Percentiles rank a stretch among this genome's conserved stretches.
phyloP scores from a whole-genome alignment of 2,888 invertebrate genomes.

The Mongoloraphidia duomilia region DNA sequence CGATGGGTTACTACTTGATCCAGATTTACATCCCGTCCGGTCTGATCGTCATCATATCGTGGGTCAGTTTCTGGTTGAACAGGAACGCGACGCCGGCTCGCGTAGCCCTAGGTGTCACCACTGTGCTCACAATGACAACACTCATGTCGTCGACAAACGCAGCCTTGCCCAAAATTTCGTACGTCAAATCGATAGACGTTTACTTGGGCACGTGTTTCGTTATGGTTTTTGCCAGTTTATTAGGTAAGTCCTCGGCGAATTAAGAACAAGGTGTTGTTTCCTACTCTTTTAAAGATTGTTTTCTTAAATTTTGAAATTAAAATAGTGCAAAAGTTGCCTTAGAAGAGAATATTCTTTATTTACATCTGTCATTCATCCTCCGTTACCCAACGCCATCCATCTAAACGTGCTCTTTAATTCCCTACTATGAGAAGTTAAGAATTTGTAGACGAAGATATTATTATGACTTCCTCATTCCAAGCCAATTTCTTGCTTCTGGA shows the following conservation, averaged over 20 bases:
- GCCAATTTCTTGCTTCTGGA: too few species aligned
- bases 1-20: slow-evolving; percentile 97
- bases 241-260: slow-evolving; percentile 50
- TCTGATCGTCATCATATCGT: slow-evolving; percentile 92
- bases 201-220: slow-evolving; percentile 97
- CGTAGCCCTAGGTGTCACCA: slow-evolving; percentile 87
- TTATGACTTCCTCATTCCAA: too few species aligned
- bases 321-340: too few species aligned
- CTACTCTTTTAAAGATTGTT: too few species aligned
- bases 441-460: too few species aligned
- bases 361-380: too few species aligned
- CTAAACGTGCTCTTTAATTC: too few species aligned
- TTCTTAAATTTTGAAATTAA: too few species aligned
- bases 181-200: slow-evolving; percentile 95
- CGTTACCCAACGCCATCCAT: too few species aligned
- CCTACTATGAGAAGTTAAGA: too few species aligned
- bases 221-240: slow-evolving; percentile 94
- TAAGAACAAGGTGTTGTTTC: too few species aligned
- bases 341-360: too few species aligned
- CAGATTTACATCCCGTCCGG: slow-evolving; percentile 97
- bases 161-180: slow-evolving; percentile 93
- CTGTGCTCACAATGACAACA: slow-evolving; percentile 95
- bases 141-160: slow-evolving; percentile 94
- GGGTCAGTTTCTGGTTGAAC: slow-evolving; percentile 95
- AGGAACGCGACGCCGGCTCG: slow-evolving; percentile 89